These are phyloP conservation scores for Temnothorax longispinosus DNA, from an alignment of 1,140 invertebrate genomes.

Conservation along the genomic window DNA sequence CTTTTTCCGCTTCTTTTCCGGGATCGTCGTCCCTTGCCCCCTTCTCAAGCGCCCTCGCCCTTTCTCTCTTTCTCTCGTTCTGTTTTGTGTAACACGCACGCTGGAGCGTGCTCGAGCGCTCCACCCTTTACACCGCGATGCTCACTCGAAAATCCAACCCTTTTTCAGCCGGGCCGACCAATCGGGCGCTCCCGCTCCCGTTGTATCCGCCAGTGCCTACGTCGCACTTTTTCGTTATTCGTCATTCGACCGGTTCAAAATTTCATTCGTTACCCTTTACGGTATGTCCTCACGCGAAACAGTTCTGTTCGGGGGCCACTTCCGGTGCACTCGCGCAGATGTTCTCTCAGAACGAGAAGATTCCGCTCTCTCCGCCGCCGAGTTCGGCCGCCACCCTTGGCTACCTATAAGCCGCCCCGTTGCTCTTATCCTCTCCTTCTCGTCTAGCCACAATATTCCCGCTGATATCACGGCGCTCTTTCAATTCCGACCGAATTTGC, in stretches of 20 bases:
- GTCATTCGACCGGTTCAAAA: slow-evolving; percentile 34
- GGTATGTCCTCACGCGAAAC: neutral
- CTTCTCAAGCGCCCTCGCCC: slow-evolving; percentile 1
- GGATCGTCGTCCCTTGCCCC: slow-evolving; percentile 34
- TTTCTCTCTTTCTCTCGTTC: slow-evolving; percentile 29
- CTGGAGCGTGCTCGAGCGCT: slow-evolving; percentile 79
- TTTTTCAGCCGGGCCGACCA: slow-evolving; percentile 76
- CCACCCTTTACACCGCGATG: slow-evolving; percentile 79
- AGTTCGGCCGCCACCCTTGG: slow-evolving; percentile 11
- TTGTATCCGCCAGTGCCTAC: slow-evolving; percentile 26
- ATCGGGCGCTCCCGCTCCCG: slow-evolving; percentile 69
- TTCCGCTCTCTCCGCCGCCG: neutral
- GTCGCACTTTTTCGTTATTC: slow-evolving; percentile 53
- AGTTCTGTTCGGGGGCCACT: slow-evolving; percentile 31
- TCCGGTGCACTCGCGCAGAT: slow-evolving; percentile 42
- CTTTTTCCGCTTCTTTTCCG: slow-evolving; percentile 17
- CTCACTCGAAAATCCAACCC: slow-evolving; percentile 83
- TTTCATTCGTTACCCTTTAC: slow-evolving; percentile 44
- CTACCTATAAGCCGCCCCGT: slow-evolving; percentile 3
- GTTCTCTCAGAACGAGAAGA: neutral
- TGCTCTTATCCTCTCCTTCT: slow-evolving; percentile 23
- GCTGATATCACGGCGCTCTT: slow-evolving; percentile 38
- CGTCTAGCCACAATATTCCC: slow-evolving; percentile 28
- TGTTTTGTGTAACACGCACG: slow-evolving; percentile 60
- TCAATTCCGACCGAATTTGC: slow-evolving; percentile 48